phyloP scores from a whole-genome alignment of 2,888 invertebrate genomes.

The Hololepta plana region DNA sequence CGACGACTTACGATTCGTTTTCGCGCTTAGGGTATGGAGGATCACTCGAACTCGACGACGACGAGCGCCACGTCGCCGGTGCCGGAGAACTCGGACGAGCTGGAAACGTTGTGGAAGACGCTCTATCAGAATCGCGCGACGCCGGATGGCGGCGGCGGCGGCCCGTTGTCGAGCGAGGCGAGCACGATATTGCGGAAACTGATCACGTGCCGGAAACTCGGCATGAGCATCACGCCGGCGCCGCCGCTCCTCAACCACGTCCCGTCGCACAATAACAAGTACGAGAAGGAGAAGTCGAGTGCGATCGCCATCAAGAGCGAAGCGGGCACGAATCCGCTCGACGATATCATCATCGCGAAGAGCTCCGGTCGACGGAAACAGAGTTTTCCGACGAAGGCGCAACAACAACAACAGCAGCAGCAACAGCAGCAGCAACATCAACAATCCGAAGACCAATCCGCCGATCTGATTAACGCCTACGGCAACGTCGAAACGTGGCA shows the following conservation, averaged over 20 bases:
- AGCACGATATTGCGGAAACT: constrained; percentile 57
- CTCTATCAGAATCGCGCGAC: constrained; percentile 33
- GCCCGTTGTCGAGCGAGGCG: constrained; percentile 44
- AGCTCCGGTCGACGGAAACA: constrained; percentile 59
- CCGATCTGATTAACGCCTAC: constrained; percentile 22
- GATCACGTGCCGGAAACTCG: constrained; percentile 58
- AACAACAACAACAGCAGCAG: constrained; percentile 7
- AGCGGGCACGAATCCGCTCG: constrained; percentile 6
- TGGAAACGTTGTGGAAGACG: constrained; percentile 33
- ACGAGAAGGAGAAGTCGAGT: no score
- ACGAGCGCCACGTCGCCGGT: constrained; percentile 21
- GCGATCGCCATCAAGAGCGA: no score
- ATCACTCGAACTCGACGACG: constrained; percentile 24
- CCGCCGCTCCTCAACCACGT: no score
- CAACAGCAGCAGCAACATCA: constrained; percentile 24
- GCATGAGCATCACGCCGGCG: constrained; percentile 38
- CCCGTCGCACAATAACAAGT: no score
- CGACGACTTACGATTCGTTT: constrained; percentile 1
- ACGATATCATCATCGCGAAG: constrained; percentile 8
- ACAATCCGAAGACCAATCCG: constrained; percentile 10
- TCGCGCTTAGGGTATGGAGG: constrained; percentile 19
- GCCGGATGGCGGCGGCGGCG: constrained; percentile 10
- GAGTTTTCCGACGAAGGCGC: constrained; percentile 53
- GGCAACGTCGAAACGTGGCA: constrained; percentile 26
- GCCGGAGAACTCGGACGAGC: constrained; percentile 23